Evolutionary conservation across 1,140 invertebrate species (phyloP).

Genomic region (Drosophila takahashii): DNA sequence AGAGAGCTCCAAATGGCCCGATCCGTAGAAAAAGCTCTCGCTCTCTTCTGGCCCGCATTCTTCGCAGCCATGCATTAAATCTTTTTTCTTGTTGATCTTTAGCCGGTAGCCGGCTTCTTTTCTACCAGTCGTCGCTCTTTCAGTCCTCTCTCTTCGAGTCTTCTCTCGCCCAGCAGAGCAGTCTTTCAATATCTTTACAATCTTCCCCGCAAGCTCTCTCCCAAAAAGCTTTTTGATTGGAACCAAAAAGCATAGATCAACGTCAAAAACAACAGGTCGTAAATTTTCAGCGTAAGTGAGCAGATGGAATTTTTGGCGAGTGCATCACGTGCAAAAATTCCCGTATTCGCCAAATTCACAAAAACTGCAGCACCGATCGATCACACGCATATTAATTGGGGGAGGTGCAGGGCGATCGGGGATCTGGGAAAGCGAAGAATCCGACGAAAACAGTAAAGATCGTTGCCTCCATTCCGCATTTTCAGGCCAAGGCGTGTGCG

Average conservation of each 20-base stretch:
- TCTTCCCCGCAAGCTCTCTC: constrained; percentile 10
- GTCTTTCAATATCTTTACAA: neutral
- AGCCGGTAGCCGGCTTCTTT: constrained; percentile 56
- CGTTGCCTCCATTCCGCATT: constrained; percentile 70
- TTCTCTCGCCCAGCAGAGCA: neutral
- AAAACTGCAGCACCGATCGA: constrained; percentile 64
- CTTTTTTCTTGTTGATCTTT: constrained; percentile 19
- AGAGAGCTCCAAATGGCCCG: constrained; percentile 6
- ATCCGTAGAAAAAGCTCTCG: constrained; percentile 17
- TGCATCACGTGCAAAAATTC: constrained; percentile 63
- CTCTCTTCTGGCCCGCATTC: constrained; percentile 51
- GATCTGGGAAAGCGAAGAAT: neutral
- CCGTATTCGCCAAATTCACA: constrained; percentile 27
- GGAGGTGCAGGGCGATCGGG: neutral
- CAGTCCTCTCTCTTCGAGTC: neutral
- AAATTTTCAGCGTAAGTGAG: constrained; percentile 65
- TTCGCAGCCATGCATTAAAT: constrained; percentile 38
- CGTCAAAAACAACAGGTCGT: constrained; percentile 60
- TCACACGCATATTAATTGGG: constrained; percentile 53
- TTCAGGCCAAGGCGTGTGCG: constrained; percentile 79
- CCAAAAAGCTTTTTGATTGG: neutral
- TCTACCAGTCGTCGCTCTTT: neutral
- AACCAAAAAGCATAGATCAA: constrained; percentile 34
- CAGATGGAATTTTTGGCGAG: constrained; percentile 71
- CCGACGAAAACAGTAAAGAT: constrained; percentile 55